phyloP scores from a whole-genome alignment of 2,113 vertebrate species.

The Zeus faber region DNA sequence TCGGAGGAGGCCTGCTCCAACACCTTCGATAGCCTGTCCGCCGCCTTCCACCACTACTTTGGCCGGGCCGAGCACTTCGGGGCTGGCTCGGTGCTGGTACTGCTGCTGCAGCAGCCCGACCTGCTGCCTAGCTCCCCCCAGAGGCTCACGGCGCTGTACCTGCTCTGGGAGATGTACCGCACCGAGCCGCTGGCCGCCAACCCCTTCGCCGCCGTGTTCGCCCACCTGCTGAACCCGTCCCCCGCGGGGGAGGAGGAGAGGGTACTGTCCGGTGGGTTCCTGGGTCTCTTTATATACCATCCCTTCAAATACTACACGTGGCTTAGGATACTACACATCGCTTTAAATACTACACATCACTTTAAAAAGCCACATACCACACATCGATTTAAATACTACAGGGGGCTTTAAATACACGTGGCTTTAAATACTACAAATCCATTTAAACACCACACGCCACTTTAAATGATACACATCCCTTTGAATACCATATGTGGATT shows the following conservation, averaged over 20 bases:
- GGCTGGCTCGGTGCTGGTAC: conserved; percentile 90
- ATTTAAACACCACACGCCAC: no score
- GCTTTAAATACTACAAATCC: no score
- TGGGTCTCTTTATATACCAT: no score
- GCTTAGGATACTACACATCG: no score
- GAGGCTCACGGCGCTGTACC: conserved; percentile 94
- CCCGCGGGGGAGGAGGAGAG: conserved; percentile 83
- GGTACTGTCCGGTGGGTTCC: conserved; percentile 82
- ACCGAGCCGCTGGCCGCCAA: conserved; percentile 96
- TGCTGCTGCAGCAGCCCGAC: conserved; percentile 96
- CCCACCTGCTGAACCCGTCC: conserved; percentile 91
- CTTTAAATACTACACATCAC: no score
- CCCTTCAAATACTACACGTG: no score
- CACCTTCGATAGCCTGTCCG: conserved; percentile 92
- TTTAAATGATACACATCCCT: no score
- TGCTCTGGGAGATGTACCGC: conserved; percentile 99
- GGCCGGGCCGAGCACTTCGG: conserved; percentile 95
- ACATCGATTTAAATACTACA: no score
- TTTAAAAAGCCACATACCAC: no score
- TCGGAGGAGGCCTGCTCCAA: conserved; percentile 93
- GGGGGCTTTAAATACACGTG: no score
- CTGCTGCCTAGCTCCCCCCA: conserved; percentile 91
- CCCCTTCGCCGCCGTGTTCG: conserved; percentile 95
- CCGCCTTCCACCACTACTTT: conserved; percentile 95
- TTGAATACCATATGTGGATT: no score